A percentile compares a stretch with the other conserved stretches of the same genome.
Evolutionary conservation across 2,888 invertebrate species (phyloP).

Genomic region (Macrosiphum euphorbiae): DNA sequence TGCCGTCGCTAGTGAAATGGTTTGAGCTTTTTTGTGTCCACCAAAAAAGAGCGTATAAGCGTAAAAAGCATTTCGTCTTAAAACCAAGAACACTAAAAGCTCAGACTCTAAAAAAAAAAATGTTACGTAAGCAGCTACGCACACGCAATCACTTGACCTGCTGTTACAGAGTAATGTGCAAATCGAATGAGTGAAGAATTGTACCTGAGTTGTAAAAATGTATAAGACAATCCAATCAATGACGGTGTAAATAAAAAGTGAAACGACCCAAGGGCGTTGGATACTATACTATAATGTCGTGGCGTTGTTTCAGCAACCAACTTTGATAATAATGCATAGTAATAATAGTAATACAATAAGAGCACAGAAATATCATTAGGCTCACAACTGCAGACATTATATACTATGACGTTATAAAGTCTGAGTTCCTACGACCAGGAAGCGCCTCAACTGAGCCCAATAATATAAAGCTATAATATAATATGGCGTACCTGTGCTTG

Average conservation of each 20-base stretch:
- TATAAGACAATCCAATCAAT: not conserved
- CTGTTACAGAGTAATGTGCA: not conserved
- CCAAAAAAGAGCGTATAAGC: not conserved
- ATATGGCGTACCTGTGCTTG: not conserved
- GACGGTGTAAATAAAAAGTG: not conserved
- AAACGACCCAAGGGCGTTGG: not conserved
- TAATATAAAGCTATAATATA: not conserved
- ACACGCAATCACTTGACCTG: not conserved
- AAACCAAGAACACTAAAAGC: not conserved
- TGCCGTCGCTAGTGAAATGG: not conserved
- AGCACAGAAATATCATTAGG: not conserved
- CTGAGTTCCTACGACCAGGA: not conserved
- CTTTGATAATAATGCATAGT: not conserved
- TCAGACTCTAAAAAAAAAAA: not conserved
- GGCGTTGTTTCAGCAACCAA: not conserved
- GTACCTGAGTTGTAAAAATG: not conserved
- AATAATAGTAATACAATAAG: slow-evolving; percentile 8
- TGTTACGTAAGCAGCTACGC: not conserved
- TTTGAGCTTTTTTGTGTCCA: not conserved
- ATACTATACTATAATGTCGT: not conserved
- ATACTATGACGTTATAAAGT: not conserved
- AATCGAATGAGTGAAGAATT: not conserved
- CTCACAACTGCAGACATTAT: not conserved
- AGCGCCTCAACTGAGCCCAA: not conserved
- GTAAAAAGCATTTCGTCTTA: not conserved